phyloP scores from a whole-genome alignment of 2,888 invertebrate species.

The Drosophila rubida region DNA sequence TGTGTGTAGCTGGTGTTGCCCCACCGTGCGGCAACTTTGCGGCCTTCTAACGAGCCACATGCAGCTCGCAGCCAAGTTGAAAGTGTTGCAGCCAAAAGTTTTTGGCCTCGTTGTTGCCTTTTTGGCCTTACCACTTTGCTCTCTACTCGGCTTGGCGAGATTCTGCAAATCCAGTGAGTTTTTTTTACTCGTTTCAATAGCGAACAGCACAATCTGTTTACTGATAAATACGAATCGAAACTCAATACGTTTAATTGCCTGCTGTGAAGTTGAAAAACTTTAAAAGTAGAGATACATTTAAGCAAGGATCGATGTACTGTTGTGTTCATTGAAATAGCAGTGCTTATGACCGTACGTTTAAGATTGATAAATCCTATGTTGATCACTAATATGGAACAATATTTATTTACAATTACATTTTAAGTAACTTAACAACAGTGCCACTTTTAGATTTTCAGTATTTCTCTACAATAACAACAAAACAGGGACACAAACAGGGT shows the following conservation, averaged over 20 bases:
- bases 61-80: conserved; percentile 45
- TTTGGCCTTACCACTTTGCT: conserved; percentile 28
- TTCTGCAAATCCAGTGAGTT: not conserved
- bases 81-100: conserved; percentile 61
- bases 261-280: not conserved
- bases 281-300: not conserved
- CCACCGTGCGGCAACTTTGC: conserved; percentile 49
- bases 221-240: conserved; percentile 17
- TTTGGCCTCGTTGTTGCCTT: conserved; percentile 19
- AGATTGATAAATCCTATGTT: no score
- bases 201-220: not conserved
- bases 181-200: conserved; percentile 14
- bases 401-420: no score
- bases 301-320: no score
- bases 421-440: no score
- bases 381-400: no score
- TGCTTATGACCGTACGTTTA: no score
- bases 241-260: conserved; percentile 6
- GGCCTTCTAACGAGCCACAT: conserved; percentile 59
- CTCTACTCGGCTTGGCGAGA: conserved; percentile 6
- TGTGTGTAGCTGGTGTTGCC: not conserved
- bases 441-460: no score
- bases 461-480: no score
- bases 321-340: no score
- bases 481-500: no score